Conservation (phyloP, 2,797 vertebrate species). For the Amblyraja radiata region DNA sequence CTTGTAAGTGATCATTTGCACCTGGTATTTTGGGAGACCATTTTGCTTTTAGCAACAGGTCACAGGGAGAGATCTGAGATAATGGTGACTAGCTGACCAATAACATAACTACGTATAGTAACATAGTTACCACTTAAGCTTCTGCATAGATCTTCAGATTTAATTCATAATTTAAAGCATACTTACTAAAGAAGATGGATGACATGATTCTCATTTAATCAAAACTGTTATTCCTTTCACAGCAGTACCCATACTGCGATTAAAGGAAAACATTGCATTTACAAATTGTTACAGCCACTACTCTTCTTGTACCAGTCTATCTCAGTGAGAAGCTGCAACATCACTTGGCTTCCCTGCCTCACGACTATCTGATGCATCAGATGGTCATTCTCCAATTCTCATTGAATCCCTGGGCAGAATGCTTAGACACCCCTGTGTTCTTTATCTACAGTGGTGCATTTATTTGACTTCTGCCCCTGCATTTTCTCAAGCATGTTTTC, state of each 20-base stretch:
- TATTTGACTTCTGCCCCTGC: not conserved
- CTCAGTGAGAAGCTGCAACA: not conserved
- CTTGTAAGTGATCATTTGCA: not conserved
- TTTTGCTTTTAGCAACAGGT: too few species aligned
- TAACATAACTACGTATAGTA: not conserved
- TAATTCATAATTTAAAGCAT: not conserved
- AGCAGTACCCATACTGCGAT: not conserved
- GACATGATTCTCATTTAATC: not conserved
- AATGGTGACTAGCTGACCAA: not conserved
- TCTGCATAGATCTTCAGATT: not conserved
- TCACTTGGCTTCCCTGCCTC: not conserved
- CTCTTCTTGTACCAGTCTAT: not conserved
- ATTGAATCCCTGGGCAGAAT: not conserved
- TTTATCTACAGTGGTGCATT: not conserved
- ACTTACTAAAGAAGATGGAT: not conserved
- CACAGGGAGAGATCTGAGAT: not conserved
- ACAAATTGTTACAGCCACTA: not conserved
- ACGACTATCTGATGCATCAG: not conserved
- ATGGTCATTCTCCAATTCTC: not conserved
- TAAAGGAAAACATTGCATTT: not conserved
- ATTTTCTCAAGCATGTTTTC: not conserved
- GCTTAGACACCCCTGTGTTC: not conserved
- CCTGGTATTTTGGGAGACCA: not conserved
- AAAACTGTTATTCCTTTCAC: not conserved
- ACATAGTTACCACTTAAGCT: not conserved